These are phyloP conservation scores for Octodonta nipae DNA, from an alignment of 2,888 invertebrate species.

Conservation along the genomic window DNA sequence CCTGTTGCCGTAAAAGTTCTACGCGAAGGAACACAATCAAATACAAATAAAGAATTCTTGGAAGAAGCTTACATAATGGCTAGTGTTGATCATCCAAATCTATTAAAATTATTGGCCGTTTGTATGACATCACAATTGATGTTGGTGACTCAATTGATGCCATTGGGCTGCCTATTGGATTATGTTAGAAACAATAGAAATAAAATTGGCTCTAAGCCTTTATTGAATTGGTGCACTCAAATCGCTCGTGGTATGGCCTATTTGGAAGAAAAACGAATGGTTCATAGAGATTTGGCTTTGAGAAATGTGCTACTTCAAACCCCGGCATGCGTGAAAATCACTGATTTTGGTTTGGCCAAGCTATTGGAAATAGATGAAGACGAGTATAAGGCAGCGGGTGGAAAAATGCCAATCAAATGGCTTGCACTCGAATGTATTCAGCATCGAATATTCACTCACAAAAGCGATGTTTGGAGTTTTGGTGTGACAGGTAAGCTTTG, in stretches of 20 bases:
- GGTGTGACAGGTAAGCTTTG: too few species aligned
- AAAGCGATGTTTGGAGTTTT: slow-evolving; percentile 97
- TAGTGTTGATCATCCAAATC: slow-evolving; percentile 86
- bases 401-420: slow-evolving; percentile 99
- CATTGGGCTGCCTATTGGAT: slow-evolving; percentile 86
- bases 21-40: slow-evolving; percentile 70
- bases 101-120: slow-evolving; percentile 84
- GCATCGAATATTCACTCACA: slow-evolving; percentile 90
- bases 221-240: slow-evolving; percentile 95
- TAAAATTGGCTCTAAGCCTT: slow-evolving; percentile 85
- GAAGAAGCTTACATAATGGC: slow-evolving; percentile 98
- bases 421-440: slow-evolving; percentile 92
- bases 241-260: slow-evolving; percentile 93
- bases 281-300: slow-evolving; percentile 92
- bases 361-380: slow-evolving; percentile 88
- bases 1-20: slow-evolving; percentile 97
- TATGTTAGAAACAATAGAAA: slow-evolving; percentile 85
- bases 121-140: slow-evolving; percentile 97
- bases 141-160: slow-evolving; percentile 95
- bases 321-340: slow-evolving; percentile 85
- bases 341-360: slow-evolving; percentile 96
- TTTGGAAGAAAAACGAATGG: slow-evolving; percentile 83
- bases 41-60: slow-evolving; percentile 83
- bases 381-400: slow-evolving; percentile 90
- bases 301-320: slow-evolving; percentile 93